Base-by-base conservation (phyloP, 37 sponge, comb jelly and placozoan genomes). In the Diacarnus erythraeanus region DNA sequence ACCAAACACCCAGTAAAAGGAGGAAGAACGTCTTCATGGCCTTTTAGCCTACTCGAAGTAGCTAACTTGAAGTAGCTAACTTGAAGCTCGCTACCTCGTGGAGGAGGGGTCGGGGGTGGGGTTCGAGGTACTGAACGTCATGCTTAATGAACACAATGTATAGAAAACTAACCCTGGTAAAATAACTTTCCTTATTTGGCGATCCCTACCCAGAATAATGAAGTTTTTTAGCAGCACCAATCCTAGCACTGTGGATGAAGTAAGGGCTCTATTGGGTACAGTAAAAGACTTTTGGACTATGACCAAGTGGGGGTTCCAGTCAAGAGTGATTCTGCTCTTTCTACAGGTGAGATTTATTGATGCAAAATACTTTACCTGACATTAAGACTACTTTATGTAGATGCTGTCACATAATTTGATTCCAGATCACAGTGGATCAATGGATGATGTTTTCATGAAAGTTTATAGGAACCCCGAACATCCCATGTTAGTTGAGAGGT, bases 341-440 rank as follows among this genome's bases (percentile, higher is more conserved):
- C 34, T 84, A 22, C 84, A 84, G 59, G 84, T 84, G 59, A 71
- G 81, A 25, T 72, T 72, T 21, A 21, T 2, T 21, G n/a, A n/a
- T n/a, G n/a, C n/a, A n/a, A n/a, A n/a, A n/a, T n/a, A n/a, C n/a
- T n/a, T n/a, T n/a, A n/a, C n/a, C n/a, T n/a, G n/a, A n/a, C n/a
- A 42, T 39, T n/a, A 22, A 43, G 4, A 3, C 54, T 44, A 29
- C 73, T 43, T 72, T 9, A 39, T 39, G 25, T 44, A 92, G 92
- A 57, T 80, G 17, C 2, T 89, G 26, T 43, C 57, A 17, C 85
- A 89, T 66, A 60, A 71, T 25, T 12, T 91, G 22, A 80, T 93
- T 57, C 95, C 95, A 29, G 93, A 95, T 74, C 95, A 95, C 63
- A 54, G 70, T 56, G 74, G 54, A 9, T 94, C 92, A 37, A 88